Base-by-base conservation (phyloP, 2,113 vertebrate genomes). In the Microtus ochrogaster region DNA sequence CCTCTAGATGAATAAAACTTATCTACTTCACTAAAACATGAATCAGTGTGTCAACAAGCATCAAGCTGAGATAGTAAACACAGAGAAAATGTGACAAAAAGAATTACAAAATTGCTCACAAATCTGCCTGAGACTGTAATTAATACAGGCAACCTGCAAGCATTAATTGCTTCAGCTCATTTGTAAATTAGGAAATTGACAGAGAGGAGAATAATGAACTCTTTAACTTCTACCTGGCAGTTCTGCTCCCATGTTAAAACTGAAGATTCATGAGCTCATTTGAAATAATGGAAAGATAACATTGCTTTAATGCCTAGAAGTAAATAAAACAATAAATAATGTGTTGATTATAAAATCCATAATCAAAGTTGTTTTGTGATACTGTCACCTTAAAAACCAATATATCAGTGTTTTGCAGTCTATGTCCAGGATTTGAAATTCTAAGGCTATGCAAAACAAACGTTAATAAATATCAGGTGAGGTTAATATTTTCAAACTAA, bases 21-120 rank as follows among this genome's bases (percentile, higher is more conserved):
- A 94, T 92, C 94, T 44, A 36, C 82, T n/a, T 39, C 41, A 92
- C 82, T 93, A 90, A 98, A 98, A 98, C 94, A 98, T 95, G 96
- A 98, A 98, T 98, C 97, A 98, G 70, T 55, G 86, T 76, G 96
- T 96, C 98, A 98, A 97, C 77, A 96, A 96, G 95, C 90, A 97
- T 97, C 97, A 96, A 90, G 97, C 82, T 88, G 78, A 83, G 96
- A 95, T 2, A 97, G 79, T 72, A 97, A 98, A 98, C 74, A 96
- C 70, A 97, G 82, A 28, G 65, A 94, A 96, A 98, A 87, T 74
- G 92, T 98, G 92, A 97, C 83, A 98, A 89, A 94, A 97, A 94
- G 90, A 93, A 96, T 96, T 97, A 97, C 16, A 89, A 84, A 98
- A 97, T 86, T 66, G 55, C 93, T 95, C 97, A 78, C 39, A 97